Evolutionary conservation across 2,797 vertebrate genomes (phyloP).

Genomic region (Sebastes hubbsi): DNA sequence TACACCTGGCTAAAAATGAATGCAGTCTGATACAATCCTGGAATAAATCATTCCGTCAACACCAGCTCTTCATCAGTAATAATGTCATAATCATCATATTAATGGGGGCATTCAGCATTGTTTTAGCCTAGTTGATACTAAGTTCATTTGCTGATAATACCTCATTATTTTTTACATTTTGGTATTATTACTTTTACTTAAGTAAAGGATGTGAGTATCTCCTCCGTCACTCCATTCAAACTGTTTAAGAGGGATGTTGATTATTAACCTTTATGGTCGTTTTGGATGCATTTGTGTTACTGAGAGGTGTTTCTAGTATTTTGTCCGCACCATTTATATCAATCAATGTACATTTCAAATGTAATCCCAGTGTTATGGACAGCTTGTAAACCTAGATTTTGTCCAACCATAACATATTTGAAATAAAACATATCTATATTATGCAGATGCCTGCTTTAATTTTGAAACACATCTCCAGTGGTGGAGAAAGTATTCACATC

Average conservation of each 20-base stretch:
- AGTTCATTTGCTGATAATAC: not conserved
- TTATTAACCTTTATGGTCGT: no score
- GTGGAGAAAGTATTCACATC: not conserved
- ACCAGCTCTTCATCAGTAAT: not conserved
- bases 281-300: fast-evolving
- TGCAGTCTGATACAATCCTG: no score
- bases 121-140: not conserved
- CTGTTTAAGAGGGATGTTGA: no score
- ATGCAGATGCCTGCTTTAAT: not conserved
- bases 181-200: not conserved
- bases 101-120: not conserved
- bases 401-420: not conserved
- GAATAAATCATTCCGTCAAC: not conserved
- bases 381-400: not conserved
- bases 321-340: not conserved
- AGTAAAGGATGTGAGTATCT: not conserved
- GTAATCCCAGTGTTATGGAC: not conserved
- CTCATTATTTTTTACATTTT: not conserved
- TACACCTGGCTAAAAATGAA: no score
- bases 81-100: no score
- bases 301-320: no score
- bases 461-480: not conserved
- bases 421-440: not conserved
- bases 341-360: not conserved
- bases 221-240: not conserved